These are phyloP conservation scores for Augochlora pura DNA, from an alignment of 1,140 invertebrate species.

Conservation along the genomic window DNA sequence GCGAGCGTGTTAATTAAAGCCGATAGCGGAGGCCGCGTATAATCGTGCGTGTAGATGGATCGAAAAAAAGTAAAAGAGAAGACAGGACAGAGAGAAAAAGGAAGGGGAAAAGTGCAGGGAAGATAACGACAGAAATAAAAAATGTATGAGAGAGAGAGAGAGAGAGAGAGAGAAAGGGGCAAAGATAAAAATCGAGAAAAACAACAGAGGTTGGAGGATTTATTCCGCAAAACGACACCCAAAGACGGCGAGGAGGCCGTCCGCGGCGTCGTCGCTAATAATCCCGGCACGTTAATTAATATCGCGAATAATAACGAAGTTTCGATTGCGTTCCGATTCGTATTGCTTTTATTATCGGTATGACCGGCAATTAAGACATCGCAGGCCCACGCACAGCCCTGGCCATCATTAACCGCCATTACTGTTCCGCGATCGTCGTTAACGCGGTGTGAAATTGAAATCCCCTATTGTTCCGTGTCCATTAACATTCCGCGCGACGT, in stretches of 20 bases:
- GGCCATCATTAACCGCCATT: conserved; percentile 40
- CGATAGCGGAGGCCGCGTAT: conserved; percentile 30
- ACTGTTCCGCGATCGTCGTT: conserved; percentile 32
- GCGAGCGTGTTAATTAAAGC: conserved; percentile 64
- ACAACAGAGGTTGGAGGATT: conserved; percentile 3
- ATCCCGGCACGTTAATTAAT: conserved; percentile 26
- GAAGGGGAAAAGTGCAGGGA: no score
- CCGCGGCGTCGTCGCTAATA: conserved; percentile 21
- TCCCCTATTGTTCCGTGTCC: conserved; percentile 34
- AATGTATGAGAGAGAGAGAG: no score
- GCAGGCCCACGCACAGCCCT: not conserved
- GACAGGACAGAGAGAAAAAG: not conserved
- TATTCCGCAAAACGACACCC: conserved; percentile 14
- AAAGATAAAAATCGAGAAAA: not conserved
- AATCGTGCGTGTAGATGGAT: conserved; percentile 9
- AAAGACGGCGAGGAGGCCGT: not conserved
- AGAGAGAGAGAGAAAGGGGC: not conserved
- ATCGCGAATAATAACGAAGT: conserved; percentile 39
- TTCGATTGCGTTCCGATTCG: conserved; percentile 32
- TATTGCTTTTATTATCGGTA: conserved; percentile 39
- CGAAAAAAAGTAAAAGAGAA: not conserved
- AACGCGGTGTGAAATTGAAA: conserved; percentile 49
- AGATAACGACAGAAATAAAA: not conserved
- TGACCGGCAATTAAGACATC: conserved; percentile 42
- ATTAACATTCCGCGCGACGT: conserved; percentile 21